A percentile compares a stretch with the other conserved stretches of the same genome.
Conservation (phyloP, 2,113 vertebrate species). For the Climacteris rufus region DNA sequence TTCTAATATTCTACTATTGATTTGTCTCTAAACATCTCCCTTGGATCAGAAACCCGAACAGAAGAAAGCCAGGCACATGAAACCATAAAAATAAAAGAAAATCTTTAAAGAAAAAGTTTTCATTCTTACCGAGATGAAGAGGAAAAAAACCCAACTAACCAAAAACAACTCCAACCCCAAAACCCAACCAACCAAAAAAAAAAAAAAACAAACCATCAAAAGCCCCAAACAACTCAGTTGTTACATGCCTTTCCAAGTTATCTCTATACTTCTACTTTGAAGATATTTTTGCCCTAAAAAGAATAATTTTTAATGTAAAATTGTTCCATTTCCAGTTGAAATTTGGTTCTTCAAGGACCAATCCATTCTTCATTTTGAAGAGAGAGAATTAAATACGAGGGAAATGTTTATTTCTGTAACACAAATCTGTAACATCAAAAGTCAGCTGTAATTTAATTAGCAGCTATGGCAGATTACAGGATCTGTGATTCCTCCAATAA, state of each 20-base stretch:
- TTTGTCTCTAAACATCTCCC: background rate
- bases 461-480: conserved; percentile 16
- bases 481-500: background rate
- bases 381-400: background rate
- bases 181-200: background rate
- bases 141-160: background rate
- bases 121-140: background rate
- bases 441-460: conserved; percentile 54
- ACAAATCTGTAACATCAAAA: background rate
- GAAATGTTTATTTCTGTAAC: conserved; percentile 20
- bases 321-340: background rate
- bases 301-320: background rate
- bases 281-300: background rate
- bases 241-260: background rate
- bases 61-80: background rate
- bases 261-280: background rate
- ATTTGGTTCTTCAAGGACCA: background rate
- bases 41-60: background rate
- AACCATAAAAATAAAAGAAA: background rate
- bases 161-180: background rate
- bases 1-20: background rate
- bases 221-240: background rate
- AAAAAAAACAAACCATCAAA: background rate
- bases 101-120: background rate
- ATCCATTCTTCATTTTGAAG: background rate